Evolutionary conservation across 1,140 invertebrate genomes (phyloP).

Genomic region (Oryctes rhinoceros): DNA sequence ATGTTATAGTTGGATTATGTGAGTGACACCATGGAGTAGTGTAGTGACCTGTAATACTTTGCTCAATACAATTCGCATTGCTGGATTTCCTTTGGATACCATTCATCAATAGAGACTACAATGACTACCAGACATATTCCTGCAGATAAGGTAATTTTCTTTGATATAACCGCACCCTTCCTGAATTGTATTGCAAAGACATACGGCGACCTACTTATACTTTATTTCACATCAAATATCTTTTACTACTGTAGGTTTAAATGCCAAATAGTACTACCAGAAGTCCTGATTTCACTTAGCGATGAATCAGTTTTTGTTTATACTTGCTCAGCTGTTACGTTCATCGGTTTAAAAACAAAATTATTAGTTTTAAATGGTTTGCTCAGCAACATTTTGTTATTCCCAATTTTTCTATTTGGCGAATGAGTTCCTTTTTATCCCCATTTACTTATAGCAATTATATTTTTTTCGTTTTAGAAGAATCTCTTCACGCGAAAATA

Average conservation of each 20-base stretch:
- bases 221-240: constrained; percentile 10
- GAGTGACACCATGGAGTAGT: constrained; percentile 40
- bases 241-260: constrained; percentile 7
- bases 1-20: constrained; percentile 41
- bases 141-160: constrained; percentile 48
- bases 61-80: constrained; percentile 38
- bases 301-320: constrained; percentile 22
- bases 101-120: constrained; percentile 27
- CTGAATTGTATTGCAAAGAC: constrained; percentile 43
- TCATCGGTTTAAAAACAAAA: not conserved
- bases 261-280: not conserved
- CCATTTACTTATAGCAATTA: not conserved
- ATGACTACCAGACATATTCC: constrained; percentile 48
- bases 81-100: constrained; percentile 24
- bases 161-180: constrained; percentile 48
- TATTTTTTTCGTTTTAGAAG: not conserved
- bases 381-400: not conserved
- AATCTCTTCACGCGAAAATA: not conserved
- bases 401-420: not conserved
- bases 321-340: constrained; percentile 2
- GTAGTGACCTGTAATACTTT: constrained; percentile 42
- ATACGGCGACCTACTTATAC: constrained; percentile 45
- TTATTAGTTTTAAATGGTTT: not conserved
- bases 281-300: not conserved
- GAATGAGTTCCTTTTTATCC: not conserved